Conservation (phyloP, 1,140 invertebrate genomes). For the Heliconius melpomene region DNA sequence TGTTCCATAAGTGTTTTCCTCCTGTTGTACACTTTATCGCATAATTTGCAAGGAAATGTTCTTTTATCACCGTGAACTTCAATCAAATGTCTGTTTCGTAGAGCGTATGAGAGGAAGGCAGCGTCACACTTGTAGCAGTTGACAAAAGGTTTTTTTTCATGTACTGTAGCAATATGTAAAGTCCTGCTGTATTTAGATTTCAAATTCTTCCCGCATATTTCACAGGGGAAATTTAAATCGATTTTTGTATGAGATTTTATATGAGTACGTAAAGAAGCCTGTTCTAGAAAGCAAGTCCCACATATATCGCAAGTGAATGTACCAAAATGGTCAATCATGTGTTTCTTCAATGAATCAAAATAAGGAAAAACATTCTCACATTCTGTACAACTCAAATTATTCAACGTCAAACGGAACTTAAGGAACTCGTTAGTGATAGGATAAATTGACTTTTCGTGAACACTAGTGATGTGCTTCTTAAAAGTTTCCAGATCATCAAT, state of each 20-base stretch:
- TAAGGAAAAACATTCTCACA: slow-evolving; percentile 56
- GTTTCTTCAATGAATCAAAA: slow-evolving; percentile 67
- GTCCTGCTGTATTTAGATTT: slow-evolving; percentile 69
- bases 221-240: slow-evolving; percentile 64
- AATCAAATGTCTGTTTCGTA: slow-evolving; percentile 65
- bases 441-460: slow-evolving; percentile 46
- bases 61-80: slow-evolving; percentile 68
- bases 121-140: slow-evolving; percentile 72
- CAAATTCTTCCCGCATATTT: slow-evolving; percentile 68
- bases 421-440: slow-evolving; percentile 48
- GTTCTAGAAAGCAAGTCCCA: slow-evolving; percentile 66
- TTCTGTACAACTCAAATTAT: slow-evolving; percentile 48
- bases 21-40: slow-evolving; percentile 71
- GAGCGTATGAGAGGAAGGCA: slow-evolving; percentile 63
- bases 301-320: slow-evolving; percentile 71
- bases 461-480: slow-evolving; percentile 55
- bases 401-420: slow-evolving; percentile 44
- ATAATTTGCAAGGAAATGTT: slow-evolving; percentile 68
- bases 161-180: slow-evolving; percentile 62
- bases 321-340: slow-evolving; percentile 71
- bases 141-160: slow-evolving; percentile 68
- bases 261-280: slow-evolving; percentile 60
- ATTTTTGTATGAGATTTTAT: slow-evolving; percentile 64
- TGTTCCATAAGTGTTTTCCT: slow-evolving; percentile 73
- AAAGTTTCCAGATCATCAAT: slow-evolving; percentile 62